A percentile compares a stretch with the other conserved stretches of the same genome.
Conservation (phyloP, 2,113 vertebrate genomes). For the Geothlypis trichas region DNA sequence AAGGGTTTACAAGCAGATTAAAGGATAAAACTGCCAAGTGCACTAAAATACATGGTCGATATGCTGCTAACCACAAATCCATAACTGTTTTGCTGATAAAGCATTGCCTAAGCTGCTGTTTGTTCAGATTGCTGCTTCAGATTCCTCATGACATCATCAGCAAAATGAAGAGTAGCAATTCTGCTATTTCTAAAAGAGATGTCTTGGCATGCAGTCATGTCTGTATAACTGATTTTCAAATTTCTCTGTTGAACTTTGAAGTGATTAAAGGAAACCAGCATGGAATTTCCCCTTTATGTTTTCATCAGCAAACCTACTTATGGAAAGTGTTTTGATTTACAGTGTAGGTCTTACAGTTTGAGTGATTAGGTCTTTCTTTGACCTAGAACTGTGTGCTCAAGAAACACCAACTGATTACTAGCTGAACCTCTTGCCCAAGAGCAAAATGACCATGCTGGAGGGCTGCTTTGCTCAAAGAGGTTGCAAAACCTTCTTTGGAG, state of each 20-base stretch:
- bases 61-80: slow-evolving; percentile 36
- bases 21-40: slow-evolving; percentile 36
- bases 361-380: background rate
- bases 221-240: background rate
- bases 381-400: background rate
- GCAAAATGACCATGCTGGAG: background rate
- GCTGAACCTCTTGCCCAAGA: background rate
- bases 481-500: background rate
- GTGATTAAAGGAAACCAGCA: background rate
- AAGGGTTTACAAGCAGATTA: slow-evolving; percentile 48
- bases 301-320: background rate
- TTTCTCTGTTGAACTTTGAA: background rate
- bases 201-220: background rate
- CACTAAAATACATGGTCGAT: background rate
- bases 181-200: background rate
- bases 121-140: background rate
- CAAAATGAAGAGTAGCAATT: background rate
- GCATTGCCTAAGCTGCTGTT: background rate
- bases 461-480: background rate
- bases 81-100: slow-evolving; percentile 47
- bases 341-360: background rate
- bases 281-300: background rate
- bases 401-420: background rate
- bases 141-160: background rate
- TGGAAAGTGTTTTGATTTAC: background rate